Conservation (phyloP, 2,797 vertebrate genomes). For the Hephaestus fuliginosus region DNA sequence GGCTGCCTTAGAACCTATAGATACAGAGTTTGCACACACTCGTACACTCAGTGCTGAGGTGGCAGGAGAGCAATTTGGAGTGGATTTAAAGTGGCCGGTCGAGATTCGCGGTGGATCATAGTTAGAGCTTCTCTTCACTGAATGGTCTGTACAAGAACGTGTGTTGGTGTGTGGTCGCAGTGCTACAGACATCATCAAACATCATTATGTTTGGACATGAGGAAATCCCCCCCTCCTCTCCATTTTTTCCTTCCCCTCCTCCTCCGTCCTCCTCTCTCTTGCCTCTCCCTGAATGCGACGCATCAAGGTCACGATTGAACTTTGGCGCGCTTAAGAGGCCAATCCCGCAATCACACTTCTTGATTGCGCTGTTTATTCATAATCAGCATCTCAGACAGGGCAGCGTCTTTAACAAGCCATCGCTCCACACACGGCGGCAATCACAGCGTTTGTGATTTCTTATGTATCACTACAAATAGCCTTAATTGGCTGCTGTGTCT, state of each 20-base stretch:
- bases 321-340: slow-evolving; percentile 48
- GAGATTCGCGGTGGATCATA: slow-evolving; percentile 52
- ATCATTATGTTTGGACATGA: slow-evolving; percentile 19
- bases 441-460: slow-evolving; percentile 74
- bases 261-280: background rate
- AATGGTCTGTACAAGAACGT: background rate
- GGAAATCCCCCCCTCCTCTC: slow-evolving; percentile 13
- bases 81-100: slow-evolving; percentile 58
- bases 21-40: slow-evolving; percentile 40
- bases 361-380: slow-evolving; percentile 79
- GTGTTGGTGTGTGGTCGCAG: background rate
- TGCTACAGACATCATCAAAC: slow-evolving; percentile 34
- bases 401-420: slow-evolving; percentile 53
- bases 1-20: slow-evolving; percentile 44
- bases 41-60: slow-evolving; percentile 38
- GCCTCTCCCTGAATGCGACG: slow-evolving; percentile 24
- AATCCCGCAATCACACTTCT: slow-evolving; percentile 71
- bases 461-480: slow-evolving; percentile 61
- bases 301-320: slow-evolving; percentile 67
- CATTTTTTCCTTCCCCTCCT: background rate
- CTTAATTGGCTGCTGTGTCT: slow-evolving; percentile 65
- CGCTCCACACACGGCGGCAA: slow-evolving; percentile 61
- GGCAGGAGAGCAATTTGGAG: slow-evolving; percentile 51
- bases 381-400: slow-evolving; percentile 70
- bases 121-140: slow-evolving; percentile 26